phyloP scores from a whole-genome alignment of 2,888 invertebrate genomes.

The Drosophila neonasuta region DNA sequence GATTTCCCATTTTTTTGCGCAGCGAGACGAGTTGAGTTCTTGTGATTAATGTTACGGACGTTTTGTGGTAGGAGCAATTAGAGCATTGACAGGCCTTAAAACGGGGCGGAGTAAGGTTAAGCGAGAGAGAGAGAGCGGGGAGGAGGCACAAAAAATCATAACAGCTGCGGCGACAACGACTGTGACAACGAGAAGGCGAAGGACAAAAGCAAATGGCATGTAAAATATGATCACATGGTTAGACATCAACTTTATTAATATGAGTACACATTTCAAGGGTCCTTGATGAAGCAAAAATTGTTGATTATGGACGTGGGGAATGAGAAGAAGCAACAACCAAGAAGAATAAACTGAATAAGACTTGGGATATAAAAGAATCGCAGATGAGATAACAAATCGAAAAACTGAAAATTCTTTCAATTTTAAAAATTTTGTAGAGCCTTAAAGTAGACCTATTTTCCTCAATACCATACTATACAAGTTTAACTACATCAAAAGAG shows the following conservation, averaged over 20 bases:
- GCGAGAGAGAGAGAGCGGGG: background rate
- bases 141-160: slow-evolving; percentile 42
- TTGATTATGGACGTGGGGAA: background rate
- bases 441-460: no score
- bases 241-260: slow-evolving; percentile 48
- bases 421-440: no score
- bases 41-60: slow-evolving; percentile 69
- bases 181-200: background rate
- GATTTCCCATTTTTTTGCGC: slow-evolving; percentile 54
- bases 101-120: slow-evolving; percentile 9
- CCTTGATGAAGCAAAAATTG: slow-evolving; percentile 5
- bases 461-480: no score
- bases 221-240: slow-evolving; percentile 72
- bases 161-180: slow-evolving; percentile 61
- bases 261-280: slow-evolving; percentile 4
- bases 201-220: slow-evolving; percentile 67
- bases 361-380: no score
- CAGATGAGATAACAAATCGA: no score
- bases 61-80: slow-evolving; percentile 75
- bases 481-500: no score
- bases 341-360: no score
- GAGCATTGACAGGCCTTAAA: slow-evolving; percentile 73
- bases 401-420: no score
- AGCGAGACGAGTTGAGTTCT: slow-evolving; percentile 62
- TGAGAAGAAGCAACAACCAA: background rate